A percentile compares a stretch with the other conserved stretches of the same genome.
phyloP scores from a whole-genome alignment of 1,140 invertebrate species.

The Drosophila willistoni region DNA sequence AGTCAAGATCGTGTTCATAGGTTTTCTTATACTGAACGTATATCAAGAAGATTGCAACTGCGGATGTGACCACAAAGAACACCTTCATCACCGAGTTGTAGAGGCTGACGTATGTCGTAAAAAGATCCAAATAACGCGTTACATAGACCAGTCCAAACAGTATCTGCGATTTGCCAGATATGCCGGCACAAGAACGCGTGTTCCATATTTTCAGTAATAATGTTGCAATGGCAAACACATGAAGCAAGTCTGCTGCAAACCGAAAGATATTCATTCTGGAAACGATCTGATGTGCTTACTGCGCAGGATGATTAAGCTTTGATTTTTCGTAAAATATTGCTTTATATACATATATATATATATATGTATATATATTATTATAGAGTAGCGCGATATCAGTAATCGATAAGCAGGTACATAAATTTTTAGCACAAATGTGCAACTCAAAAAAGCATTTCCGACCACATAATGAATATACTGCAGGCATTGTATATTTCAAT shows the following conservation, averaged over 20 bases:
- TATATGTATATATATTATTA: too few relatives aligned
- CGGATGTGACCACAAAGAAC: constrained; percentile 95
- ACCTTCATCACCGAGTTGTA: constrained; percentile 99
- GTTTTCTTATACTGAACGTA: constrained; percentile 99
- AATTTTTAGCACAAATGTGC: too few relatives aligned
- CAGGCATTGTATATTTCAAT: too few relatives aligned
- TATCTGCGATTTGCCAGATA: constrained; percentile 99
- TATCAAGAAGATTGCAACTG: constrained; percentile 97
- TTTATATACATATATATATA: too few relatives aligned
- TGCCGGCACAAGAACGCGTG: constrained; percentile 99
- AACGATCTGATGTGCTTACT: too few relatives aligned
- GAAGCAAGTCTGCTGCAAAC: constrained; percentile 97
- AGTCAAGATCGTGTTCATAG: constrained; percentile 99
- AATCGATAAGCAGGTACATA: too few relatives aligned
- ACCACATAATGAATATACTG: too few relatives aligned
- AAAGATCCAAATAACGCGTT: constrained; percentile 97
- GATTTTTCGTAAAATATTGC: too few relatives aligned
- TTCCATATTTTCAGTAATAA: constrained; percentile 99
- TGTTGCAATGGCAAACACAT: constrained; percentile 97
- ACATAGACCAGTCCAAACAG: constrained; percentile 98
- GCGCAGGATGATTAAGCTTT: too few relatives aligned
- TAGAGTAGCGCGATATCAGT: too few relatives aligned
- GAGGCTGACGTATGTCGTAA: constrained; percentile 96
- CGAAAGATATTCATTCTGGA: constrained; percentile 96
- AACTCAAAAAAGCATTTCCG: too few relatives aligned